Conservation (phyloP, 2,888 invertebrate genomes). For the Macrosoma leucophasiata region DNA sequence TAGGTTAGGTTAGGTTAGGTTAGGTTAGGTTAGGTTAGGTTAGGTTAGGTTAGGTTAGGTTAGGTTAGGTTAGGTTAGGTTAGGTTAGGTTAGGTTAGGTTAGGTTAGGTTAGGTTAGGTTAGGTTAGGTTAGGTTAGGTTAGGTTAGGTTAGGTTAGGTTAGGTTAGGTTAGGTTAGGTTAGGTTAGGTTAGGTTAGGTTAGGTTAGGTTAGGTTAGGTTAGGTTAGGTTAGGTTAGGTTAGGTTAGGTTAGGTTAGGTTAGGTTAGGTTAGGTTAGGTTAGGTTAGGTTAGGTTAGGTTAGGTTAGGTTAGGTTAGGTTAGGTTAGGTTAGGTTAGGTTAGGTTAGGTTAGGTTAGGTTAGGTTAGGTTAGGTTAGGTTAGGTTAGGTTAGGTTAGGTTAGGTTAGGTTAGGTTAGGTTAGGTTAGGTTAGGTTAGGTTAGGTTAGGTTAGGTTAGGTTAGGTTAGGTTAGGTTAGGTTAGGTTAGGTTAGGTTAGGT, state of each 20-base stretch:
- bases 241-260: slow-evolving; percentile 6
- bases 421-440: slow-evolving; percentile 12
- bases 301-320: slow-evolving; percentile 8
- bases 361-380: slow-evolving; percentile 10
- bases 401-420: slow-evolving; percentile 12
- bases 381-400: slow-evolving; percentile 11
- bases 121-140: slow-evolving; percentile 6
- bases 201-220: slow-evolving; percentile 6
- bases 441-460: slow-evolving; percentile 13
- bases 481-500: slow-evolving; percentile 13
- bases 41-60: slow-evolving; percentile 6
- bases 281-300: not conserved
- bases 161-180: slow-evolving; percentile 6
- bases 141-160: slow-evolving; percentile 6
- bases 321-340: slow-evolving; percentile 8
- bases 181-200: slow-evolving; percentile 6
- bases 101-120: slow-evolving; percentile 6
- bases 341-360: slow-evolving; percentile 11
- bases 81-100: slow-evolving; percentile 6
- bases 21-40: slow-evolving; percentile 6
- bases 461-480: slow-evolving; percentile 12
- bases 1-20: slow-evolving; percentile 4
- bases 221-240: slow-evolving; percentile 6
- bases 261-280: slow-evolving; percentile 2
- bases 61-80: slow-evolving; percentile 6